phyloP scores from a whole-genome alignment of 2,797 vertebrate species.

The Lerista edwardsae region DNA sequence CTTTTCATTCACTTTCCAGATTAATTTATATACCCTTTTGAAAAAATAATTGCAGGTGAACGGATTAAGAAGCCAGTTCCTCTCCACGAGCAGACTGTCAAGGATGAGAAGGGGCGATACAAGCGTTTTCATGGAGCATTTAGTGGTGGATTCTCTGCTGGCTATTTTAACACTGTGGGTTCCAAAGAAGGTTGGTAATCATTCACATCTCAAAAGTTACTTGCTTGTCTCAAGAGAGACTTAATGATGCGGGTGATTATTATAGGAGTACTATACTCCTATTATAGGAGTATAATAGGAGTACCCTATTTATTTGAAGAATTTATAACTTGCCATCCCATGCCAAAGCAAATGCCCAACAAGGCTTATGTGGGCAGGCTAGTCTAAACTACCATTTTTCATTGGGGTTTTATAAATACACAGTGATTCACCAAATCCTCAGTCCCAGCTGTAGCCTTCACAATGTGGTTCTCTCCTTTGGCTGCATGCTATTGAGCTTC shows the following conservation, averaged over 20 bases:
- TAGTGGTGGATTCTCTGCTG: constrained; percentile 95
- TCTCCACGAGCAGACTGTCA: constrained; percentile 93
- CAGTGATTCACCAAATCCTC: too few relatives aligned
- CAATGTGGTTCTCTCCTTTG: too few relatives aligned
- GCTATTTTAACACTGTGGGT: constrained; percentile 95
- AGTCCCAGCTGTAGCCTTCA: too few relatives aligned
- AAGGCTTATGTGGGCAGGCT: too few relatives aligned
- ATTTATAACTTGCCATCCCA: too few relatives aligned
- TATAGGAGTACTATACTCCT: fast-evolving
- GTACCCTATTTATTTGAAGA: too few relatives aligned
- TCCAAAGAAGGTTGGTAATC: constrained; percentile 90
- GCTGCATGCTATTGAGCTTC: too few relatives aligned
- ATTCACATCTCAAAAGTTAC: not conserved
- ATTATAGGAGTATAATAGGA: too few relatives aligned
- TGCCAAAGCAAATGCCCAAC: too few relatives aligned
- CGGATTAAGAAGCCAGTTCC: constrained; percentile 87
- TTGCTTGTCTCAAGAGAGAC: not conserved
- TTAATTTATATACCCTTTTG: not conserved
- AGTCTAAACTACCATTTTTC: too few relatives aligned
- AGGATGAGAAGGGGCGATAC: constrained; percentile 91
- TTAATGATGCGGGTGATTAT: not conserved
- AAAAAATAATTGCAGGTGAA: constrained; percentile 79
- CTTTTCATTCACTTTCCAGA: fast-evolving
- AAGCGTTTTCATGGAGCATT: constrained; percentile 95
- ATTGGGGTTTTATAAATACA: too few relatives aligned